phyloP scores from a whole-genome alignment of 2,113 vertebrate genomes.

The Poeciliopsis occidentalis region DNA sequence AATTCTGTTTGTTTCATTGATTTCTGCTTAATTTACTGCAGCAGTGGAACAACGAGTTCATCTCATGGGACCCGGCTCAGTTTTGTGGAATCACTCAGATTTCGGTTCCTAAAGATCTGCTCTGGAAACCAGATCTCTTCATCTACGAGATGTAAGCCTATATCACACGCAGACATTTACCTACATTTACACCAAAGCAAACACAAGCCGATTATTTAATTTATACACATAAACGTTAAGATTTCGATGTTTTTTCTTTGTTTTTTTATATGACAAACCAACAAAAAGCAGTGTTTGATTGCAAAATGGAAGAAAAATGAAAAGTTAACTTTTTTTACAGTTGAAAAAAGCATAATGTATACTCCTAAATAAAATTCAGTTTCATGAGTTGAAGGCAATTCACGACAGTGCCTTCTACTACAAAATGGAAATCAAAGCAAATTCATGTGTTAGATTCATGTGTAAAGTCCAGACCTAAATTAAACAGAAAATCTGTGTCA shows the following conservation, averaged over 20 bases:
- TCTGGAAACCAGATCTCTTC: constrained; percentile 70
- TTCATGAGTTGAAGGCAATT: too few relatives aligned
- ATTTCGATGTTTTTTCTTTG: background rate
- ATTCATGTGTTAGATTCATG: too few relatives aligned
- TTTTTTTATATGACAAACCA: background rate
- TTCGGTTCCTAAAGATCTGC: constrained; percentile 54
- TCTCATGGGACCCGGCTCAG: constrained; percentile 67
- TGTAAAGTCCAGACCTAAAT: too few relatives aligned
- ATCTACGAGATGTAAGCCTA: constrained; percentile 69
- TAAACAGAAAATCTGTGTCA: too few relatives aligned
- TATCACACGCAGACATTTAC: background rate
- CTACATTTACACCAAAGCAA: background rate
- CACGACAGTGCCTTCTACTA: too few relatives aligned
- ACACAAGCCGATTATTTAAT: too few relatives aligned
- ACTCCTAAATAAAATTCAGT: too few relatives aligned
- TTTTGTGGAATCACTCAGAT: constrained; percentile 72
- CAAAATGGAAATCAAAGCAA: too few relatives aligned
- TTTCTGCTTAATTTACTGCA: constrained; percentile 23
- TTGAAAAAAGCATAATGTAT: background rate
- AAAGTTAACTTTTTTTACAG: background rate
- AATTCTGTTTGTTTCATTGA: background rate
- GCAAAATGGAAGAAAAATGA: background rate
- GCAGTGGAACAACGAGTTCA: constrained; percentile 65
- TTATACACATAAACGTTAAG: too few relatives aligned
- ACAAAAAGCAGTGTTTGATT: background rate